Evolutionary conservation across 2,888 invertebrate species (phyloP).

Genomic region (Sinhomidia bicolor): DNA sequence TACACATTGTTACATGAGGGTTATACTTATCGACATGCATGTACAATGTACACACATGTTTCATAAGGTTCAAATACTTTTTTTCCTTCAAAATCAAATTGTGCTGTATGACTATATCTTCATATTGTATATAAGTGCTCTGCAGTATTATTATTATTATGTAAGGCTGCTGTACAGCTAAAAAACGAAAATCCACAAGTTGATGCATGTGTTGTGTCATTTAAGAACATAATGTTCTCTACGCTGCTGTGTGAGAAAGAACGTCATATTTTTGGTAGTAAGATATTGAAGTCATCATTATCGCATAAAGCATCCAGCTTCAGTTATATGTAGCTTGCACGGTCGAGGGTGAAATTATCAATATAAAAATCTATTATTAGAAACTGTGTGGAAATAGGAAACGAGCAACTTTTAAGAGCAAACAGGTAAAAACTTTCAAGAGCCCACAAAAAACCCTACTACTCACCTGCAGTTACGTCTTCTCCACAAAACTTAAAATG

Average conservation of each 20-base stretch:
- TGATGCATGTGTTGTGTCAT: constrained; percentile 15
- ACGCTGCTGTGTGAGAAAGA: neutral
- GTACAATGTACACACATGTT: no score
- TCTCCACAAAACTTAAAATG: constrained; percentile 16
- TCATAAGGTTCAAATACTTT: no score
- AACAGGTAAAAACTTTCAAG: constrained; percentile 37
- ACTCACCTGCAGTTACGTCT: constrained; percentile 61
- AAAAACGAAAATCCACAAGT: constrained; percentile 38
- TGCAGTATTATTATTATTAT: neutral
- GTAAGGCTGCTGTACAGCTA: constrained; percentile 15
- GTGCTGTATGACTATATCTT: no score
- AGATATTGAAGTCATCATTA: no score
- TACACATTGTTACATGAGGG: constrained; percentile 1
- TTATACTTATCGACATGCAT: neutral
- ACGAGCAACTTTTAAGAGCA: constrained; percentile 14
- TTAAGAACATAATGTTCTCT: neutral
- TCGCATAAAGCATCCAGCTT: neutral
- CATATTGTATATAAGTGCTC: neutral
- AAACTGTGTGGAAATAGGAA: neutral
- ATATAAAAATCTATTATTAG: constrained; percentile 14
- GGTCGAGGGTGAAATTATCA: neutral
- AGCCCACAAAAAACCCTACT: constrained; percentile 46
- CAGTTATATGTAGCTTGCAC: neutral
- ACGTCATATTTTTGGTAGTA: neutral
- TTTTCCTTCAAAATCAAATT: no score